These are phyloP conservation scores for Lithosia quadra DNA, from an alignment of 2,888 invertebrate genomes.

Conservation along the genomic window DNA sequence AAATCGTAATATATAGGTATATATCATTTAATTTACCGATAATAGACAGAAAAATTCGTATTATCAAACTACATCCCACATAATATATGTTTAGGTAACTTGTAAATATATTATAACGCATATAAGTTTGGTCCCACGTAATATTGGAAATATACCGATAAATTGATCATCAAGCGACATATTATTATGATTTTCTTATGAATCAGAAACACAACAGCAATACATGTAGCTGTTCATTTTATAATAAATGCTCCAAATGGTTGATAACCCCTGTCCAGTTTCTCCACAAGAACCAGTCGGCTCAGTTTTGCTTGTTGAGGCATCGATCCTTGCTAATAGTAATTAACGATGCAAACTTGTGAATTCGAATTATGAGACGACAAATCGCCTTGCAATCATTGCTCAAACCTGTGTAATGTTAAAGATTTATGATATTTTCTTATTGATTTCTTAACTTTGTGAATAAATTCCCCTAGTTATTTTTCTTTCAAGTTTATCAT, in stretches of 20 bases:
- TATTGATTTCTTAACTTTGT: conserved; percentile 43
- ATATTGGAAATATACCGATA: too few relatives aligned
- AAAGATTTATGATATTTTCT: conserved; percentile 54
- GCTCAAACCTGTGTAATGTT: conserved; percentile 59
- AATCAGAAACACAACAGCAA: not conserved
- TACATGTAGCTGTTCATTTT: not conserved
- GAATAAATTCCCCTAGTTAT: not conserved
- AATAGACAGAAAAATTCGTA: too few relatives aligned
- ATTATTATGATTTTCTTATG: not conserved
- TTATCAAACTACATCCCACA: too few relatives aligned
- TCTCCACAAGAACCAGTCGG: conserved; percentile 79
- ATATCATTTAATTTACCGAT: too few relatives aligned
- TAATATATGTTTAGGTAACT: too few relatives aligned
- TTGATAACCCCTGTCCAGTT: conserved; percentile 74
- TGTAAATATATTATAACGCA: too few relatives aligned
- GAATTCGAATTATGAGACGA: conserved; percentile 81
- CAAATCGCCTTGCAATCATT: conserved; percentile 72
- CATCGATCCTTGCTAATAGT: conserved; percentile 78
- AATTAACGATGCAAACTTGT: conserved; percentile 79
- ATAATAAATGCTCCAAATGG: conserved; percentile 69
- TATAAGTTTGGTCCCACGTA: not conserved
- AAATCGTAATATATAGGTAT: too few relatives aligned
- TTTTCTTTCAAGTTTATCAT: not conserved
- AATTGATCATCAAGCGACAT: not conserved
- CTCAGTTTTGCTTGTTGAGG: conserved; percentile 61